Conservation (phyloP, 2,113 vertebrate genomes). For the Gymnarchus niloticus region DNA sequence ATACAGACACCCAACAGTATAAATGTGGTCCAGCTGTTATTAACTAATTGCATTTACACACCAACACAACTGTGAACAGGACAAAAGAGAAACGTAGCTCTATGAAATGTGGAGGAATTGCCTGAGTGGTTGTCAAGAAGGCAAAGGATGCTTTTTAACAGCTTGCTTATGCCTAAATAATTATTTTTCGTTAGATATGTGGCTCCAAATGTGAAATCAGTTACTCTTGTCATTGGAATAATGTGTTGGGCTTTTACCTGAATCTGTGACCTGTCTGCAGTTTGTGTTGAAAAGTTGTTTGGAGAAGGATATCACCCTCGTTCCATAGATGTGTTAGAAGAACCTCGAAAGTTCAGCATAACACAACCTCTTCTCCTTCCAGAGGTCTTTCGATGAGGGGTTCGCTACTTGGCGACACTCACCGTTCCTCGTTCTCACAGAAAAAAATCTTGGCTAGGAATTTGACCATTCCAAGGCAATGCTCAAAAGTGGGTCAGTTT, state of each 20-base stretch:
- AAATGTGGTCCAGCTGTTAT: not conserved
- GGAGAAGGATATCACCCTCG: not conserved
- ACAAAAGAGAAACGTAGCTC: not conserved
- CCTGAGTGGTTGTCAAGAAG: not conserved
- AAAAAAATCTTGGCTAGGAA: not conserved
- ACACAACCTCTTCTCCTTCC: not conserved
- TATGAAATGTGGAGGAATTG: not conserved
- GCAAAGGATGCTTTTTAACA: not conserved
- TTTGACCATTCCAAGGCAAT: not conserved
- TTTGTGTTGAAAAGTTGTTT: not conserved
- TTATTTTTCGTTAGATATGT: not conserved
- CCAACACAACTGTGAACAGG: not conserved
- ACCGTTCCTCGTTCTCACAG: not conserved
- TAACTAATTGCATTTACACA: not conserved
- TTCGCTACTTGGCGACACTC: not conserved
- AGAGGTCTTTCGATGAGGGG: not conserved
- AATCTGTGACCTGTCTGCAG: not conserved
- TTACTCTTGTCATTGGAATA: no score
- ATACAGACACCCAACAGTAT: not conserved
- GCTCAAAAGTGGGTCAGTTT: slow-evolving; percentile 15
- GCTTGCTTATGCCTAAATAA: not conserved
- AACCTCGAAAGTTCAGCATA: not conserved
- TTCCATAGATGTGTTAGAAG: not conserved
- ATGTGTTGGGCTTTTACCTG: not conserved
- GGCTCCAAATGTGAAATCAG: not conserved